Conservation (phyloP, 2,797 vertebrate species). For the Chloroceryle inda region DNA sequence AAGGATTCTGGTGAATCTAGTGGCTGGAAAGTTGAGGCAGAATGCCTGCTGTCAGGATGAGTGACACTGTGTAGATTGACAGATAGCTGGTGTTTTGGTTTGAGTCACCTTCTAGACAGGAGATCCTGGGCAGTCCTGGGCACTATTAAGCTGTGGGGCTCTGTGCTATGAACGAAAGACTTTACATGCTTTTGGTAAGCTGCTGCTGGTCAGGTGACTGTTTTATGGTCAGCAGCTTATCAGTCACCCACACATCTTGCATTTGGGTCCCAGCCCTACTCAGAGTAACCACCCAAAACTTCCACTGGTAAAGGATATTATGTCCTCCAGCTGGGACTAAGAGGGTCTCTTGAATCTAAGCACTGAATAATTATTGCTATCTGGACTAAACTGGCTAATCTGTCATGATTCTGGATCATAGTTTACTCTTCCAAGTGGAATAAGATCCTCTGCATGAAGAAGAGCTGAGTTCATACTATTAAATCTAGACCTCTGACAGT, state of each 20-base stretch:
- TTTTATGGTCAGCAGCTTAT: constrained; percentile 7
- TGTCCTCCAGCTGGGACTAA: not conserved
- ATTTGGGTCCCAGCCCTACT: constrained; percentile 28
- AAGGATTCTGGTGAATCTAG: not conserved
- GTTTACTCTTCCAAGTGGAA: not conserved
- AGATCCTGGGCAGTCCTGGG: not conserved
- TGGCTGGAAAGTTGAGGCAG: not conserved
- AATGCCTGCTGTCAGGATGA: not conserved
- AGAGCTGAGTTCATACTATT: not conserved
- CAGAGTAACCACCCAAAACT: not conserved
- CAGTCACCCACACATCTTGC: constrained; percentile 34
- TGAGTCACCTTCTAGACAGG: not conserved
- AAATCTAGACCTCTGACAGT: not conserved
- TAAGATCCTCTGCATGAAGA: not conserved
- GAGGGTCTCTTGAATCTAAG: not conserved
- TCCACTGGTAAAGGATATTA: not conserved
- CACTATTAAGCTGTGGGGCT: not conserved
- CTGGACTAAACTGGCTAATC: not conserved
- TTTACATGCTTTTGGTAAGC: not conserved
- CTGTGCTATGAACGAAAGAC: not conserved
- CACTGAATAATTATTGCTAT: not conserved
- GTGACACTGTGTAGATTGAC: not conserved
- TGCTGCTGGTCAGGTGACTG: constrained; percentile 31
- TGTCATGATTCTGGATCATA: not conserved
- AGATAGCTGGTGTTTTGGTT: not conserved